Conservation (phyloP, 2,888 invertebrate species). For the Stenichneumon culpator region DNA sequence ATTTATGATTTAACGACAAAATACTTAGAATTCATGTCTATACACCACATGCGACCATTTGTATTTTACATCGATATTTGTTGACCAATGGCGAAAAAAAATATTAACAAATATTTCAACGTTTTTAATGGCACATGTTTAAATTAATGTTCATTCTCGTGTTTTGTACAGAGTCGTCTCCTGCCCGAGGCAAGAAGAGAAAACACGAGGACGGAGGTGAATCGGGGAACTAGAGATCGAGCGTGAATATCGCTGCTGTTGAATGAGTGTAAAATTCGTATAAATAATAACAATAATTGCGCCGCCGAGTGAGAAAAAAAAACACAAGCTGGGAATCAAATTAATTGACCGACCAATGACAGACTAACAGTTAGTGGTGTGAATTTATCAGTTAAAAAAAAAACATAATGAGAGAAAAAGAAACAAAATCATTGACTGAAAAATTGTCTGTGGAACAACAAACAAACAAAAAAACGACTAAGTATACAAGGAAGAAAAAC, state of each 20-base stretch:
- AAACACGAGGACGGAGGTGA: slow-evolving; percentile 89
- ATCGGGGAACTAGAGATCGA: slow-evolving; percentile 81
- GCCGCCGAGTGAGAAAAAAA: slow-evolving; percentile 79
- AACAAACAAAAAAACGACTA: slow-evolving; percentile 58
- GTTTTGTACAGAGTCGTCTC: slow-evolving; percentile 84
- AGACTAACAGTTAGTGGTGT: slow-evolving; percentile 82
- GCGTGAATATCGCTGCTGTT: slow-evolving; percentile 77
- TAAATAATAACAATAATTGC: slow-evolving; percentile 82
- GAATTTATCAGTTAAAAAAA: slow-evolving; percentile 80
- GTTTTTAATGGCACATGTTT: not conserved
- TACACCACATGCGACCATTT: not conserved
- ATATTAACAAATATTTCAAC: not conserved
- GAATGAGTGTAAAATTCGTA: slow-evolving; percentile 84
- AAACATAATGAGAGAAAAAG: slow-evolving; percentile 16
- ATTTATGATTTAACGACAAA: too few species aligned
- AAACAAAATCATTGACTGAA: slow-evolving; percentile 77
- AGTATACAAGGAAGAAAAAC: slow-evolving; percentile 60
- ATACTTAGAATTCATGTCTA: too few species aligned
- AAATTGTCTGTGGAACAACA: slow-evolving; percentile 69
- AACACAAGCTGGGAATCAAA: slow-evolving; percentile 83
- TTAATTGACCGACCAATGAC: slow-evolving; percentile 84
- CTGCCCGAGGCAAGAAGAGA: slow-evolving; percentile 90
- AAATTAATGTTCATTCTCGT: slow-evolving; percentile 10
- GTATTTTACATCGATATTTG: not conserved
- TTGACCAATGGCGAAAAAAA: not conserved